Conservation (phyloP, 2,113 vertebrate genomes). For the Tauraco erythrolophus region DNA sequence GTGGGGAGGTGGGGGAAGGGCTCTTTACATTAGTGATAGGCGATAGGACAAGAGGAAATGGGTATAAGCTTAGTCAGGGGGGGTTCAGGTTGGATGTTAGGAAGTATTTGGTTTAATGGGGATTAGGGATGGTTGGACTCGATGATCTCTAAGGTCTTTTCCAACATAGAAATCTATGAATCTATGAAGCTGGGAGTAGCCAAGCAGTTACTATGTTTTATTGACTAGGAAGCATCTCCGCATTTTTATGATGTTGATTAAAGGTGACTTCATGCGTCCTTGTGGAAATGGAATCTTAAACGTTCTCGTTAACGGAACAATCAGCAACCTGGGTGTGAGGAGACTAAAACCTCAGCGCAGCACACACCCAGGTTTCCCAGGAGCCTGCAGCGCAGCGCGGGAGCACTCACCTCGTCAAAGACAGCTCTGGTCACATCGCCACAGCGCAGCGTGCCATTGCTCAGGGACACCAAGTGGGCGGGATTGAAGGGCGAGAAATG, state of each 20-base stretch:
- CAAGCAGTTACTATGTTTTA: background rate
- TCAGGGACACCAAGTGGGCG: slow-evolving; percentile 84
- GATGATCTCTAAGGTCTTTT: too few species aligned
- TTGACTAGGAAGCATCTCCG: background rate
- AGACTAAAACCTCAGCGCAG: background rate
- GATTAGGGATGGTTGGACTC: too few species aligned
- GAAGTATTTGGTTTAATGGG: too few species aligned
- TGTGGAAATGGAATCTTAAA: background rate
- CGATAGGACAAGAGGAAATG: too few species aligned
- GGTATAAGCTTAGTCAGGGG: too few species aligned
- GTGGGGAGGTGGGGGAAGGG: too few species aligned
- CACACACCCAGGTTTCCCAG: accelerated
- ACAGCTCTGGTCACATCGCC: slow-evolving; percentile 82
- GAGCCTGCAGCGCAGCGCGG: background rate
- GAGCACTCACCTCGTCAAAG: slow-evolving; percentile 86
- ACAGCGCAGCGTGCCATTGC: slow-evolving; percentile 82
- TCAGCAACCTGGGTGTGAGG: background rate
- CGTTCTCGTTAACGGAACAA: background rate
- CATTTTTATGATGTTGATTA: background rate
- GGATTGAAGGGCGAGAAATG: slow-evolving; percentile 82
- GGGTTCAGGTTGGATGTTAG: too few species aligned
- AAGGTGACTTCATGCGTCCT: background rate
- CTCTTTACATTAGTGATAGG: too few species aligned
- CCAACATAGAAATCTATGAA: too few species aligned
- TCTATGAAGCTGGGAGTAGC: background rate